A percentile compares a stretch with the other conserved stretches of the same genome.
Conservation (phyloP, 2,113 vertebrate genomes). For the Galeopterus variegatus region DNA sequence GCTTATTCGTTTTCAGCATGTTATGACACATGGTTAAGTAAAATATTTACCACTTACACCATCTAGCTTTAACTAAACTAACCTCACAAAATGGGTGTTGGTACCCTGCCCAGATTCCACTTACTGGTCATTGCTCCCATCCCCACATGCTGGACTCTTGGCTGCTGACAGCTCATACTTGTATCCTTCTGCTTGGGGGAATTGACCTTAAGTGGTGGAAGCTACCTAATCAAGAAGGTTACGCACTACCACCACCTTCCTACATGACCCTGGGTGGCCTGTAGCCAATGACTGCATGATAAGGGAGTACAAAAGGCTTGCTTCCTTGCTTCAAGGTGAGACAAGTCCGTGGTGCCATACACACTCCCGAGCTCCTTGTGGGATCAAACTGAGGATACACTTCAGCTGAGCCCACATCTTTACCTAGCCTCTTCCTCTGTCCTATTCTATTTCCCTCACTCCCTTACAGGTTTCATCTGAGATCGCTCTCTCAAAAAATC, state of each 20-base stretch:
- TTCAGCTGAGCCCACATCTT: not conserved
- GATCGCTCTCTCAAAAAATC: not conserved
- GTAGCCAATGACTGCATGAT: not conserved
- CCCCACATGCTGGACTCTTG: not conserved
- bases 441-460: not conserved
- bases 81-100: not conserved
- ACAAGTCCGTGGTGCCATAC: not conserved
- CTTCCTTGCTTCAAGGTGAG: not conserved
- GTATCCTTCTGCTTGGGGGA: not conserved
- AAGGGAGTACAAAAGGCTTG: not conserved
- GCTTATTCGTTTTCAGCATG: not conserved
- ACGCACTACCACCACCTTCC: too few relatives aligned
- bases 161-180: not conserved
- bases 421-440: not conserved
- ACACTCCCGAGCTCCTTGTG: not conserved
- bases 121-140: not conserved
- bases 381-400: not conserved
- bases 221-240: not conserved
- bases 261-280: too few relatives aligned
- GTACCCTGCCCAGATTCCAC: not conserved
- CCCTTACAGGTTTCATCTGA: not conserved
- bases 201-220: not conserved
- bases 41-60: slow-evolving; percentile 7
- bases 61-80: not conserved
- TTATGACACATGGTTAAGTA: not conserved